Base-by-base conservation (phyloP, 2,797 vertebrate genomes). In the Valencia hispanica region DNA sequence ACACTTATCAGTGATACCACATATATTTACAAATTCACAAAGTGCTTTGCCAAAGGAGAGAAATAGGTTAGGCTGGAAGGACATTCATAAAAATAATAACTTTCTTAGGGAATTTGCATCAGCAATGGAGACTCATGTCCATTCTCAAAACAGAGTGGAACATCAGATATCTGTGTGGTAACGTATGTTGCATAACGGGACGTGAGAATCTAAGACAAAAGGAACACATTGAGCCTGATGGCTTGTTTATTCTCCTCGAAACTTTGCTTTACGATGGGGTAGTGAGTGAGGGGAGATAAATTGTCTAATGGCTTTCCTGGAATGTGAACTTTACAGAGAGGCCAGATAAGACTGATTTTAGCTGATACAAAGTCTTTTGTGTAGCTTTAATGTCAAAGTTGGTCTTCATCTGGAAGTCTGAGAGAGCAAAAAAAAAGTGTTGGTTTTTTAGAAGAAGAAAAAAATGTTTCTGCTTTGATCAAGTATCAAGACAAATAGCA, bases 291-390 rank as follows among this genome's bases (percentile, higher is more conserved):
- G 74, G 53, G 57, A 91, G 91, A 94, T 94, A 91, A 92, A 90
- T 86, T 3, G 10, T 86, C 74, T 94, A 94, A 94, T 94, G 91
- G 84, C 70, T 87, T 94, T 94, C 85, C 93, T 95, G 94, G 93
- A 94, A 94, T 93, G 90, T 79, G 30, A 83, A 86, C 91, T 93
- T 94, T 88, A 92, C 82, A 89, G 72, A 84, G 59, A 82, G 90
- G 90, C 76, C 43, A 92, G 91, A 94, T 94, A 75, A 70, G 84
- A 78, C 72, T 8, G 82, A 91, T 89, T 72, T 70, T 39, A 47
- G 70, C n/a, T 74, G 87, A 89, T 92, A 87, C n/a, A 32, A 74
- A 85, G 57, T 30, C 57, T 72, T 36, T 70, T 43, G 68, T 86
- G 82, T 81, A 68, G 55, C 30, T 86, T 85, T 78, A 65, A 84